Evolutionary conservation across 1,140 invertebrate species (phyloP).

Genomic region (Eriosoma lanigerum): DNA sequence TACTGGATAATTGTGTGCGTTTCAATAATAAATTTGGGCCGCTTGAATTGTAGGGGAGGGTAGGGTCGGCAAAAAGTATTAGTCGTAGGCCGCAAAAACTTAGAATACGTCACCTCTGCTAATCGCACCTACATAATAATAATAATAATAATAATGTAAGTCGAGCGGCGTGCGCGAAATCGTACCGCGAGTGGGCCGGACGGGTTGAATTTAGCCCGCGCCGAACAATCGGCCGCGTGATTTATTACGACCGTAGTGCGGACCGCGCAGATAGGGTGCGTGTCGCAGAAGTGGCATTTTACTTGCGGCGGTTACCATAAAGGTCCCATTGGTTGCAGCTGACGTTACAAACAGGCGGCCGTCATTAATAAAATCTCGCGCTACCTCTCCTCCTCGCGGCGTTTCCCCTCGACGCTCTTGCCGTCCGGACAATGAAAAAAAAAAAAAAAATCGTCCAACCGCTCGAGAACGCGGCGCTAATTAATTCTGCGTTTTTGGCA

Average conservation of each 20-base stretch:
- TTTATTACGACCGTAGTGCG: slow-evolving; percentile 7
- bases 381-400: background rate
- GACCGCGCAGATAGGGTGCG: background rate
- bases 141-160: too few relatives aligned
- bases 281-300: slow-evolving; percentile 47
- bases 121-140: too few relatives aligned
- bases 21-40: too few relatives aligned
- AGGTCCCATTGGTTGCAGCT: slow-evolving; percentile 49
- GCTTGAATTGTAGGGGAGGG: too few relatives aligned
- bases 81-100: too few relatives aligned
- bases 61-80: too few relatives aligned
- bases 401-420: background rate
- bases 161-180: too few relatives aligned
- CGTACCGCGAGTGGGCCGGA: too few relatives aligned
- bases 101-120: too few relatives aligned
- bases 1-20: too few relatives aligned
- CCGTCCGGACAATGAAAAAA: too few relatives aligned
- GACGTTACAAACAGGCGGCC: slow-evolving; percentile 47
- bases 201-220: background rate
- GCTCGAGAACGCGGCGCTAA: background rate
- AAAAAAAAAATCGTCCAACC: background rate
- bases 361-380: slow-evolving; percentile 48
- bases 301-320: slow-evolving; percentile 42
- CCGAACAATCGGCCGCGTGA: slow-evolving; percentile 36
- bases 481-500: slow-evolving; percentile 38